Evolutionary conservation across 2,888 invertebrate genomes (phyloP), one percentile per base, ranked within the genome.

Genomic region (Hypena proboscidalis): DNA sequence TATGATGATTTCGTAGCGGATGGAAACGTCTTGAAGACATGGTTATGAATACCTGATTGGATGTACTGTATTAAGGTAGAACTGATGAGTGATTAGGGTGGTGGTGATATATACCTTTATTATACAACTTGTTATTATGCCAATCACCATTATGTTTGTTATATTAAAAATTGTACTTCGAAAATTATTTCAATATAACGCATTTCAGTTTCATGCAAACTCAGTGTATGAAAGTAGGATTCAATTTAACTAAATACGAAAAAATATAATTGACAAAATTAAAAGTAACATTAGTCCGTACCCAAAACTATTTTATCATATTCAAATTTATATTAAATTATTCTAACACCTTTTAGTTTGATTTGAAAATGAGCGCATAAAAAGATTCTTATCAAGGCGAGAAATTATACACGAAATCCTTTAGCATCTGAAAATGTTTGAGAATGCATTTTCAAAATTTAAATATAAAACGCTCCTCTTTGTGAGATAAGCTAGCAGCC

Each of bases 401-500:
- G 4, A 11, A 6, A 32, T 20, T 21, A 32, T 22, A 10, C 19
- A 23, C 23, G 25, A 0, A 10, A 21, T 31, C 33, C 29, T 30
- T 25, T 19, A 1, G 5, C 19, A 15, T 49, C 29, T 41, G 31
- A 31, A 47, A 52, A 39, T 22, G 29, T 32, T 53, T 49, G 19
- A 47, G 53, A 54, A 58, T 58, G 41, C 41, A 58, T 59, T 63
- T 33, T 25, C 30, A 2, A 52, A 49, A 15, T 40, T 46, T 44
- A 27, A 48, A 58, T 42, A 53, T 44, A 53, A 53, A 52, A 58
- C 34, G 33, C 44, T 44, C 44, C 52, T 41, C 36, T 59, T 46
- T 54, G 35, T 58, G 39, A 59, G 60, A 58, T 59, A 60, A 54
- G 47, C 44, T 29, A 27, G 26, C 21, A 13, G 19, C 33, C 35